Evolutionary conservation across 2,888 invertebrate genomes (phyloP).

Genomic region (Pristionchus japonicus): DNA sequence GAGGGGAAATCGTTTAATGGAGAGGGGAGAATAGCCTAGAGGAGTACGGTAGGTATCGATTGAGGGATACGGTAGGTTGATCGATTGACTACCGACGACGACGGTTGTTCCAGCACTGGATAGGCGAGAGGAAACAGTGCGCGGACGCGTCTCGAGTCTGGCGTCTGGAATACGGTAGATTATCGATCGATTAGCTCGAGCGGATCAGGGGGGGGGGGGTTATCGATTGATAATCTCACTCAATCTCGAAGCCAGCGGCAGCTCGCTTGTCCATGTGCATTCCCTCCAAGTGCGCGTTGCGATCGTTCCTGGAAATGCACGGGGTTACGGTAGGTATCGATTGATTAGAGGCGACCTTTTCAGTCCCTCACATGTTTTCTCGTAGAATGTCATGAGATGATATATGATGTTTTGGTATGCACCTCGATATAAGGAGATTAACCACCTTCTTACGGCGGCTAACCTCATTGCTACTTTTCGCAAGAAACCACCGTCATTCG

Average conservation of each 20-base stretch:
- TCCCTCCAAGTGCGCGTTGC: neutral
- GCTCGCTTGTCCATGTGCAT: neutral
- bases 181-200: neutral
- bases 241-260: neutral
- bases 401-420: neutral
- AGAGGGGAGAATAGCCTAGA: neutral
- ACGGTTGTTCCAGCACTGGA: slow-evolving; percentile 62
- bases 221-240: neutral
- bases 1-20: neutral
- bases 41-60: neutral
- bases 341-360: too few species aligned
- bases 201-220: too few species aligned
- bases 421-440: neutral
- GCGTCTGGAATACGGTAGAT: neutral
- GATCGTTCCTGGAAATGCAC: neutral
- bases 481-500: neutral
- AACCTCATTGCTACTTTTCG: neutral
- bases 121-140: slow-evolving; percentile 65
- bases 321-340: too few species aligned
- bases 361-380: too few species aligned
- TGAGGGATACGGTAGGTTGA: neutral
- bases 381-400: too few species aligned
- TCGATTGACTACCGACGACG: slow-evolving; percentile 8
- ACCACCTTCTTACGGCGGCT: neutral
- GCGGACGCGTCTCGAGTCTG: neutral